Evolutionary conservation across 2,113 vertebrate genomes (phyloP), one percentile per base, ranked within the genome.

Genomic region (Percopsis transmontana): DNA sequence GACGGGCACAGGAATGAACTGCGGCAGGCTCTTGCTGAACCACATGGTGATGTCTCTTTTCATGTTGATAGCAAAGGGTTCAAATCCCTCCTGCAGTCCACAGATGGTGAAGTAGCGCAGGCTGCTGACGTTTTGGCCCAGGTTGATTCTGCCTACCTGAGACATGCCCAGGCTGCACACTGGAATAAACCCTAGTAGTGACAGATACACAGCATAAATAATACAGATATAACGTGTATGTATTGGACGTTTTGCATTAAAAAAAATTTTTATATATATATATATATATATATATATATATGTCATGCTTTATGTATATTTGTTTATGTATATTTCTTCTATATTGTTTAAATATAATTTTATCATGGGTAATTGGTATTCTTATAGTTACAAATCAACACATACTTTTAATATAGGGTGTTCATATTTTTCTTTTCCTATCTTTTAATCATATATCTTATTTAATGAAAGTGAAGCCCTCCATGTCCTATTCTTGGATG

Each of bases 11-110:
- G 84, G 82, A 21, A 92, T 87, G 81, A 92, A 97, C 71, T 96
- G 95, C 1, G 95, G 96, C 41, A 96, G 92, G 80, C 95, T 96
- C 85, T 98, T 97, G 91, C 95, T 98, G 85, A 97, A 97, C 96
- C 96, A 97, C 84, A 94, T 95, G 51, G 95, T 94, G 69, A 96
- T 95, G 5, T 95, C 94, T 21, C 96, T 89, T 86, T 97, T 96
- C 92, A 95, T 97, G 85, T 97, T 98, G 77, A 98, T 94, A 42
- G 95, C 95, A 9, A 97, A 98, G 0, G 96, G 96, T 70, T 98
- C 96, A 40, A 96, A 98, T 70, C 96, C 96, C 81, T 98, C 96
- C 81, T 98, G 96, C 52, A 98, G 92, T n/a, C 96, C 96, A 7
- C 96, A 98, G 87, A 98, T 98, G 76, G 95, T 93, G 75, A 98